These are phyloP conservation scores for Montipora sp. DNA, from an alignment of 64 coral and sea anemone genomes.

Conservation along the genomic window DNA sequence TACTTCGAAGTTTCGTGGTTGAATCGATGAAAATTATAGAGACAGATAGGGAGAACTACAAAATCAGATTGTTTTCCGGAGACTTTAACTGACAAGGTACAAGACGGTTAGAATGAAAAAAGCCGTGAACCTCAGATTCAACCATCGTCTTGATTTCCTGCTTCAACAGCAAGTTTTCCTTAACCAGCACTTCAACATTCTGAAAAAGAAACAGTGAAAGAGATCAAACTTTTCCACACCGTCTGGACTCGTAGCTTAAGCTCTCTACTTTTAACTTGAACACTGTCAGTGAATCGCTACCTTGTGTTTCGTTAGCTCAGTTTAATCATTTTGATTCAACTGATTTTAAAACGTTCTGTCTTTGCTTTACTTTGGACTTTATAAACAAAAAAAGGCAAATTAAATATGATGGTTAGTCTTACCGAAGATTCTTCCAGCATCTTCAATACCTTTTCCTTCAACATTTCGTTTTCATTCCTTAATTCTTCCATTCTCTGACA, in stretches of 20 bases:
- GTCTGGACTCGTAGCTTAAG: no score
- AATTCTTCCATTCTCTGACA: background rate
- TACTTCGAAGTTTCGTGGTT: no score
- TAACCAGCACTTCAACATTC: slow-evolving; percentile 20
- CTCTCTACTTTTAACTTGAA: no score
- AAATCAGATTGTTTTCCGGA: background rate
- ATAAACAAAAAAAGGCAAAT: no score
- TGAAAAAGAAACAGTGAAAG: background rate
- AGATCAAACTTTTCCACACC: no score
- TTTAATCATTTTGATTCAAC: no score
- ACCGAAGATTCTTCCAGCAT: background rate
- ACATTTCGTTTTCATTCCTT: background rate
- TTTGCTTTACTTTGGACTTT: no score
- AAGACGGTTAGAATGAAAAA: background rate
- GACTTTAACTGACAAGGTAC: background rate
- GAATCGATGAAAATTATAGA: no score
- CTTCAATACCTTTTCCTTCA: background rate
- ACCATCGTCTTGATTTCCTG: background rate
- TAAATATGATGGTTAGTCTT: no score
- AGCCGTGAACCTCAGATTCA: background rate
- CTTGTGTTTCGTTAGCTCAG: no score
- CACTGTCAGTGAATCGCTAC: no score
- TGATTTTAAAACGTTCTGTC: no score
- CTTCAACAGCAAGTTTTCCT: slow-evolving; percentile 16
- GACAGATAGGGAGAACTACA: background rate